Percentiles rank a stretch among this genome's conserved stretches.
Conservation (phyloP, 1,140 invertebrate genomes). For the Metaphire vulgaris region DNA sequence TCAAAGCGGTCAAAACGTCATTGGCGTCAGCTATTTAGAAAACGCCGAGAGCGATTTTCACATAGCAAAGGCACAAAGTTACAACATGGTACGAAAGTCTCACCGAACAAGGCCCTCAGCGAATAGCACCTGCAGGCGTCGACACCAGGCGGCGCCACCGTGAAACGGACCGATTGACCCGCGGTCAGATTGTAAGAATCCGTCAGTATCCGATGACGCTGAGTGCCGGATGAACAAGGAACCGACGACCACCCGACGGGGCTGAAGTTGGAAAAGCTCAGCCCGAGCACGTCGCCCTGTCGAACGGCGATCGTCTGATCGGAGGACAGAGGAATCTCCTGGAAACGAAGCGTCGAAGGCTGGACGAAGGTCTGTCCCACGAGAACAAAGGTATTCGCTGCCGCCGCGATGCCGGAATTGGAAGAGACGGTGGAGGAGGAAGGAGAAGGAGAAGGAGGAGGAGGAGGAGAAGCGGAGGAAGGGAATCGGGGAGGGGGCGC, state of each 20-base stretch:
- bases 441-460: neutral
- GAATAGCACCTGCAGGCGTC: neutral
- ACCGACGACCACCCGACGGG: constrained; percentile 24
- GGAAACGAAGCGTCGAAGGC: constrained; percentile 21
- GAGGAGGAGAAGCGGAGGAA: neutral
- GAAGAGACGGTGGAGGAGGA: neutral
- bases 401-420: neutral
- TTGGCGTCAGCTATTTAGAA: too few relatives aligned
- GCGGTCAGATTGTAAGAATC: neutral
- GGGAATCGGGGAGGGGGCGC: neutral
- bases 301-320: constrained; percentile 9
- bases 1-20: too few relatives aligned
- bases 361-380: constrained; percentile 27
- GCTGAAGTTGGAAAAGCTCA: constrained; percentile 25
- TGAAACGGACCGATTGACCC: neutral
- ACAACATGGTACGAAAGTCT: too few relatives aligned
- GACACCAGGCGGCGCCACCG: neutral
- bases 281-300: constrained; percentile 26
- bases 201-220: neutral
- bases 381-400: constrained; percentile 18
- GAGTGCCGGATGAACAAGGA: constrained; percentile 6
- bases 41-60: too few relatives aligned
- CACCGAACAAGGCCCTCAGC: neutral
- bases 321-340: constrained; percentile 4
- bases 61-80: too few relatives aligned